Base-by-base conservation (phyloP, 1,140 invertebrate genomes). In the Bombus superbus region DNA sequence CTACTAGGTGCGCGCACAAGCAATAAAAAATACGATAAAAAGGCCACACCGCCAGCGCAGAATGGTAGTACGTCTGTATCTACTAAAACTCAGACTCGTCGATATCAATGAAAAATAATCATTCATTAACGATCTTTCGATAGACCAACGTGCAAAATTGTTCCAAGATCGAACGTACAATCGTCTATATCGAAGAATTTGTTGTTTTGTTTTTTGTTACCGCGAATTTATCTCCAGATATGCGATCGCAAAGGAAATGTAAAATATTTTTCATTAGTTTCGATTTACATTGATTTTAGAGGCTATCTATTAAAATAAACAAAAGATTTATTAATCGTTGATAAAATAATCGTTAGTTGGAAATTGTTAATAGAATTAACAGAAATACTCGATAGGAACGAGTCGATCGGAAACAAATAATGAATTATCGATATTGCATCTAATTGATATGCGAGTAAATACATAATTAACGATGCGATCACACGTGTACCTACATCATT, bases 21-120 rank as follows among this genome's bases (percentile, higher is more conserved):
- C 10, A 81, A 81, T 72, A 71, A 81, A 81, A 71, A 81, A 81
- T 53, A 57, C 66, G 44, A 71, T 71, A 57, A 57, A 81, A 81
- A 71, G 11, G 18, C 44, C 32, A 32, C 57, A 71, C 18, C 18
- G 44, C 3, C 42, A 9, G 18, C 15, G 53, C 66, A 81, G 35
- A 15, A 15, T 47, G 66, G 13, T 13, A 32, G 28, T 40, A 53
- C 32, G 32, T 32, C 32, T 3, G 18, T 53, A 22, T 53, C 47
- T 53, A 53, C 47, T 40, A 47, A 40, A 66, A 42, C 35, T 10
- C 28, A 6, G 44, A 18, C 35, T 53, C 35, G 28, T 71, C 59
- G 40, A 71, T 57, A 81, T n/a, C 35, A 28, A n/a, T 11, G 28
- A 69, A 47, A 57, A 81, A 62, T n/a, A 38, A 59, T 42, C 25